A percentile compares a stretch with the other conserved stretches of the same genome.
Conservation (phyloP, 1,140 invertebrate genomes). For the Ostrea denselamellosa region DNA sequence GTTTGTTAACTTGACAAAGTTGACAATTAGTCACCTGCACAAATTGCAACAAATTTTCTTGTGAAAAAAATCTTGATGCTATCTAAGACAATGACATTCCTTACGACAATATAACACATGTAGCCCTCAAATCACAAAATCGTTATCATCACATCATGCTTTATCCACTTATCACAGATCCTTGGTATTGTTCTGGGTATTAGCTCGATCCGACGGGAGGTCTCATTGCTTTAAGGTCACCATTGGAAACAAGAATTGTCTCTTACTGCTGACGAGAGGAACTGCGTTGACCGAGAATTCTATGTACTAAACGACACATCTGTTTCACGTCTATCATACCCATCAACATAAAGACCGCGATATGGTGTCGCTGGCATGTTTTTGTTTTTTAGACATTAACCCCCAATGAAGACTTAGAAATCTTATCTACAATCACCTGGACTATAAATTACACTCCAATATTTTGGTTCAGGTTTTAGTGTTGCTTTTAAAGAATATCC, state of each 20-base stretch:
- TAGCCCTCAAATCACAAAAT: neutral
- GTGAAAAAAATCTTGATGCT: slow-evolving; percentile 5
- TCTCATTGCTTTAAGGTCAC: slow-evolving; percentile 18
- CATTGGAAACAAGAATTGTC: slow-evolving; percentile 10
- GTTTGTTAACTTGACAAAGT: slow-evolving; percentile 16
- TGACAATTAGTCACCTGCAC: slow-evolving; percentile 37
- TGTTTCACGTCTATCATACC: neutral
- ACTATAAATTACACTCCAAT: neutral
- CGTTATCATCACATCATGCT: slow-evolving; percentile 20
- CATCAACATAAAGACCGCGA: neutral
- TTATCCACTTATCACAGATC: slow-evolving; percentile 3
- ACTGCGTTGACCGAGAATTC: neutral
- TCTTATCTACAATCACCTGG: neutral
- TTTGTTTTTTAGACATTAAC: slow-evolving; percentile 13
- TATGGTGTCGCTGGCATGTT: neutral
- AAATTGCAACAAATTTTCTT: slow-evolving; percentile 13
- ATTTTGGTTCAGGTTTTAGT: slow-evolving; percentile 20
- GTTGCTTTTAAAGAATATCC: neutral
- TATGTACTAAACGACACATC: slow-evolving; percentile 1
- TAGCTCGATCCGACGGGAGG: slow-evolving; percentile 15
- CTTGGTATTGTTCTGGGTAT: slow-evolving; percentile 28
- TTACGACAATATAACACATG: slow-evolving; percentile 17
- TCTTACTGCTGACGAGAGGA: neutral
- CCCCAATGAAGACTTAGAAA: neutral
- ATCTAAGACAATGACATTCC: slow-evolving; percentile 25